A percentile compares a stretch with the other conserved stretches of the same genome.
These are phyloP conservation scores for Pangasius macronema DNA, from an alignment of 2,797 vertebrate species.

Conservation along the genomic window DNA sequence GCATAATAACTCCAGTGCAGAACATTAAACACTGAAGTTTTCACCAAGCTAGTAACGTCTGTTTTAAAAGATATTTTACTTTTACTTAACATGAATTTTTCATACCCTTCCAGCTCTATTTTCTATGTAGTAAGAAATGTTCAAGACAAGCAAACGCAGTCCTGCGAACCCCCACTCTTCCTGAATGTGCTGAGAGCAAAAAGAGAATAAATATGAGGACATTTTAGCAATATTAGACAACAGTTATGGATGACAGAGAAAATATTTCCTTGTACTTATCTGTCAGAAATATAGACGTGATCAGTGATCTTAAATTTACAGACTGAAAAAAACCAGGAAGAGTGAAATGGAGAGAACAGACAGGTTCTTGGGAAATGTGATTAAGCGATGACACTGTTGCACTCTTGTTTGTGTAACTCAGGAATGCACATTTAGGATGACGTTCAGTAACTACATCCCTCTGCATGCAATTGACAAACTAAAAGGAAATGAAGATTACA, in stretches of 20 bases:
- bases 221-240: not conserved
- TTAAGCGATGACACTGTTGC: not conserved
- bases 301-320: not conserved
- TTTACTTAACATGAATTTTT: not conserved
- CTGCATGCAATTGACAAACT: constrained; percentile 35
- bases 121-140: not conserved
- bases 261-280: too few species aligned
- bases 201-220: not conserved
- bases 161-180: not conserved
- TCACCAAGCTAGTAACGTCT: not conserved
- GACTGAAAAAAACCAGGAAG: not conserved
- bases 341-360: not conserved
- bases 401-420: constrained; percentile 22
- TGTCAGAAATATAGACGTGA: not conserved
- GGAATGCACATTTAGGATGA: constrained; percentile 24
- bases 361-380: not conserved
- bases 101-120: not conserved
- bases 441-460: constrained; percentile 5
- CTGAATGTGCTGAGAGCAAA: not conserved
- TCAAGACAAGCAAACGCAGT: not conserved
- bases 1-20: not conserved
- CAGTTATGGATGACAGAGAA: not conserved
- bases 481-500: not conserved
- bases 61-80: not conserved
- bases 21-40: not conserved